Evolutionary conservation across 2,888 invertebrate species (phyloP), one percentile per base, ranked within the genome.

Genomic region (Sceliomorpha sp.): DNA sequence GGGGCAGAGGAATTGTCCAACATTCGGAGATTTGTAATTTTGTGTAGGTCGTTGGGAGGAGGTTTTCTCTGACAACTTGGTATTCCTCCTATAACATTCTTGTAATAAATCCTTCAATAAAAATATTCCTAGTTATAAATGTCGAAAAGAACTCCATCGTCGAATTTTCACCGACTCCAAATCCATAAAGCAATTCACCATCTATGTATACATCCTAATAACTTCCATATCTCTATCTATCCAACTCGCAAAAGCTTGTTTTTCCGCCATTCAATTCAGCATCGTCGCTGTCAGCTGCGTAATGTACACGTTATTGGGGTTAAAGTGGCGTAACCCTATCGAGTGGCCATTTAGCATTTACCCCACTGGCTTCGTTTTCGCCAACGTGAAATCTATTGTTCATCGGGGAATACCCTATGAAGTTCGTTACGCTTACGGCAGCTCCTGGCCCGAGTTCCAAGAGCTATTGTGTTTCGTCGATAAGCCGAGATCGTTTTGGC

Each of bases 281-380:
- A 42, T 27, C 31, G 53, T n/a, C n/a, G n/a, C 51, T 69, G 62
- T 69, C 69, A 42, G 53, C 59, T 63, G 59, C 72, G 74, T 72
- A 76, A 75, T 78, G 82, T 77, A 78, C 81, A 80, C 76, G 80
- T 83, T 84, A 85, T 81, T 76, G 79, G 63, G 70, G 78, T 70
- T 82, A 80, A 83, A 81, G 78, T 80, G 82, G 77, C 79, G 80
- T 78, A 81, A 86, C 80, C 78, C 82, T 78, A 84, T 84, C 80
- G 82, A 82, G 77, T 74, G 74, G 74, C 78, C 79, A 83, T 82
- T 82, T 77, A 74, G 76, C 73, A 72, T 80, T 78, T 80, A 74
- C 75, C 74, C 73, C 73, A 72, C 69, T 67, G 70, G 68, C 75
- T 76, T 70, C 70, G 72, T 77, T 77, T 75, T 73, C 72, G 75